Evolutionary conservation across 2,797 vertebrate species (phyloP), one percentile per base, ranked within the genome.

Genomic region (Botia kubotai): DNA sequence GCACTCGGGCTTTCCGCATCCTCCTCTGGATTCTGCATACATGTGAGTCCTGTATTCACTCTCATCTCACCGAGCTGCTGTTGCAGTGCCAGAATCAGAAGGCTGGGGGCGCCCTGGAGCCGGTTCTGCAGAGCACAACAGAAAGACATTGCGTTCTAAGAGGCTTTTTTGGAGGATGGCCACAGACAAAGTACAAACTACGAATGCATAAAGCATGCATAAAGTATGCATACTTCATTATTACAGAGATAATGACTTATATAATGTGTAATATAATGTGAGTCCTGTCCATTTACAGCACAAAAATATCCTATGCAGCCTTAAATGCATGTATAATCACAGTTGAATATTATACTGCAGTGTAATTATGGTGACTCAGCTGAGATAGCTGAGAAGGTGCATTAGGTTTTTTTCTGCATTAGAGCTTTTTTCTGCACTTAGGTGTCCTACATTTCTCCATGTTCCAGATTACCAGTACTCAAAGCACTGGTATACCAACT

Each of bases 11-110:
- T 91, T 86, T 96, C 93, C 55, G 83, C 83, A 8, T 86, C 50
- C 21, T 86, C 89, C 52, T 89, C 90, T 71, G 82, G 84, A 36
- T 85, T 86, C 12, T 92, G 90, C 33, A 80, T 86, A 79, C 85
- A 82, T 36, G 86, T 66, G 0, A 86, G 68, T 2, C 81, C 86
- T 0, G 79, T 48, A 84, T 94, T 88, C 55, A 96, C 83, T 52
- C 92, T 93, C 87, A 97, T 88, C 78, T 96, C 95, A 67, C 94
- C 94, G 82, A 96, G 90, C 87, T 97, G 95, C 89, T 96, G 94
- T 55, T 96, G 95, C 89, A 97, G 84, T n/a, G 93, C 91, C 90
- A 94, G 93, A 91, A 96, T 90, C 85, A 96, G 90, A 43, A 88
- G 94, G 93, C 73, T 94, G 80, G 91, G 95, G 87, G 91, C 91